Conservation (phyloP, 1,140 invertebrate species). For the Pseudachorutes palmiensis region DNA sequence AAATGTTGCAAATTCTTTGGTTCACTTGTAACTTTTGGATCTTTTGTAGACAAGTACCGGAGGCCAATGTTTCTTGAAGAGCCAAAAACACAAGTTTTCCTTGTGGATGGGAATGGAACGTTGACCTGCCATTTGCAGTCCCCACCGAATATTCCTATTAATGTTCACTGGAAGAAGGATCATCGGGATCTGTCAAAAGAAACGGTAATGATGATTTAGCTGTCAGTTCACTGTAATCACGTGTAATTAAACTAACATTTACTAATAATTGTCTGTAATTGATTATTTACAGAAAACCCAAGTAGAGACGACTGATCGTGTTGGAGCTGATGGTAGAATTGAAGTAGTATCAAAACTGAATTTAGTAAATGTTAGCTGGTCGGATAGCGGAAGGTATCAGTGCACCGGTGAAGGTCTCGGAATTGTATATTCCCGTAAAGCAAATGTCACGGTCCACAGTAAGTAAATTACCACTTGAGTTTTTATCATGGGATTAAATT, state of each 20-base stretch:
- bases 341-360: slow-evolving; percentile 56
- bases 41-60: slow-evolving; percentile 59
- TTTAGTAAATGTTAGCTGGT: slow-evolving; percentile 62
- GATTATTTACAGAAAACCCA: slow-evolving; percentile 21
- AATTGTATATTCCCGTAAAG: slow-evolving; percentile 76
- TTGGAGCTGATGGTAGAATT: slow-evolving; percentile 35
- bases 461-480: slow-evolving; percentile 39
- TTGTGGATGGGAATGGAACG: slow-evolving; percentile 74
- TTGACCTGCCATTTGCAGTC: slow-evolving; percentile 68
- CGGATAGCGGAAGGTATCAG: slow-evolving; percentile 79
- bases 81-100: slow-evolving; percentile 67
- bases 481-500: slow-evolving; percentile 14
- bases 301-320: slow-evolving; percentile 39
- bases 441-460: slow-evolving; percentile 75
- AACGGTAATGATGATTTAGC: slow-evolving; percentile 14
- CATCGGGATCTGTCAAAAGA: slow-evolving; percentile 58
- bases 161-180: slow-evolving; percentile 81
- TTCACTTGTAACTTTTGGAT: slow-evolving; percentile 31
- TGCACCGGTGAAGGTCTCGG: slow-evolving; percentile 82
- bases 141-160: slow-evolving; percentile 54
- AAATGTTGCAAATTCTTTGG: slow-evolving; percentile 19
- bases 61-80: slow-evolving; percentile 75
- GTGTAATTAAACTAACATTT: not conserved
- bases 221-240: not conserved
- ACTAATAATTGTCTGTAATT: not conserved